Evolutionary conservation across 2,113 vertebrate genomes (phyloP).

Genomic region (Sinocyclocheilus maitianheensis): DNA sequence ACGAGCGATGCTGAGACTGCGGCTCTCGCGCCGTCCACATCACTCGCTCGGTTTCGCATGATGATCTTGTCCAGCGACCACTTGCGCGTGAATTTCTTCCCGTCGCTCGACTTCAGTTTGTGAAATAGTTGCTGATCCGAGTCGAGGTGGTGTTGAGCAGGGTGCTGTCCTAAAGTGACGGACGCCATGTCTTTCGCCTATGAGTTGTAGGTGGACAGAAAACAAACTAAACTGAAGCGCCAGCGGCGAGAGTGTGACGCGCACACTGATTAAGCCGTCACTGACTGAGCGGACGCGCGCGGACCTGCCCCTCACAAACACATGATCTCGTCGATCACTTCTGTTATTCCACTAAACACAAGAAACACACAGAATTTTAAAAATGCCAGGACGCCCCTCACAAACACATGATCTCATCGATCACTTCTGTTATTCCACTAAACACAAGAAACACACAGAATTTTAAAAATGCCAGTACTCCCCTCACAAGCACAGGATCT

Average conservation of each 20-base stretch:
- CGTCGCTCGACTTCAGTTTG: slow-evolving; percentile 66
- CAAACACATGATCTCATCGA: too few species aligned
- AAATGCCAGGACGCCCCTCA: neutral
- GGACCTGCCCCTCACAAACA: slow-evolving; percentile 57
- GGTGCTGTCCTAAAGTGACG: slow-evolving; percentile 76
- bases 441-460: neutral
- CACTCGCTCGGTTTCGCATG: slow-evolving; percentile 45
- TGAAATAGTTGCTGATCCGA: slow-evolving; percentile 69
- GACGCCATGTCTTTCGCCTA: slow-evolving; percentile 77
- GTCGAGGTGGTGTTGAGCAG: slow-evolving; percentile 71
- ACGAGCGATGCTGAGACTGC: slow-evolving; percentile 30
- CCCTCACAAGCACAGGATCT: slow-evolving; percentile 35
- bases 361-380: neutral
- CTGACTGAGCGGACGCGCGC: slow-evolving; percentile 31
- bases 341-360: neutral
- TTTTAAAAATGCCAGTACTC: neutral
- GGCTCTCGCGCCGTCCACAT: slow-evolving; percentile 17
- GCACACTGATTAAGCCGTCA: slow-evolving; percentile 37
- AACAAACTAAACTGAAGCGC: slow-evolving; percentile 66
- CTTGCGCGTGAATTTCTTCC: slow-evolving; percentile 59
- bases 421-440: too few species aligned
- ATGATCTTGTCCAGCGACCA: slow-evolving; percentile 57
- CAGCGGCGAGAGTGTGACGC: slow-evolving; percentile 65
- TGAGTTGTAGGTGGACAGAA: slow-evolving; percentile 58
- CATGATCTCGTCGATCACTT: neutral